A percentile compares a stretch with the other conserved stretches of the same genome.
These are phyloP conservation scores for Thymelicus lineola DNA, from an alignment of 2,888 invertebrate species.

Conservation along the genomic window DNA sequence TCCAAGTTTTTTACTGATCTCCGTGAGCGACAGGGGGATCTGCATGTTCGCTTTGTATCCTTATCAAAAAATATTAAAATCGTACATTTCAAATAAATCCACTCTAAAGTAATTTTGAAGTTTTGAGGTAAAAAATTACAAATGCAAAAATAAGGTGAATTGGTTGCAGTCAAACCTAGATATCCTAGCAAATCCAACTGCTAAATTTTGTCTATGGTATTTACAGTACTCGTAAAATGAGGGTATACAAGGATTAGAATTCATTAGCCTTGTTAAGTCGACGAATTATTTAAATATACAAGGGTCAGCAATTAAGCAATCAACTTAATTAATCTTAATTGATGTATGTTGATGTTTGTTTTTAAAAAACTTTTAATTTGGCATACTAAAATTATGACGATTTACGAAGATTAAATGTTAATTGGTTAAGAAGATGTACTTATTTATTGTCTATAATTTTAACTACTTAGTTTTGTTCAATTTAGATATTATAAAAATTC, in stretches of 20 bases:
- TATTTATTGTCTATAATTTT: background rate
- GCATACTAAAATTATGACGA: background rate
- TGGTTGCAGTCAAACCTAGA: no score
- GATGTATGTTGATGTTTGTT: background rate
- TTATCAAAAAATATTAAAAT: no score
- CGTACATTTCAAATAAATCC: no score
- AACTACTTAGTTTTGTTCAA: background rate
- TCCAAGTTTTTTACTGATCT: no score
- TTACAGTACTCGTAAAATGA: conserved; percentile 5
- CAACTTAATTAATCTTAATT: conserved; percentile 1
- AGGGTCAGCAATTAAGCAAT: conserved; percentile 16
- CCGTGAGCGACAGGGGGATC: no score
- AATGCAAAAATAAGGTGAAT: no score
- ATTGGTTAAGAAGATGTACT: background rate
- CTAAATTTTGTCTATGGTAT: background rate
- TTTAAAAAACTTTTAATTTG: background rate
- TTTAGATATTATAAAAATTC: no score
- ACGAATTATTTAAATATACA: conserved; percentile 12
- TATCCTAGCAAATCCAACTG: no score
- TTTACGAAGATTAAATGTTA: background rate
- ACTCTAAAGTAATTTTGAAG: no score
- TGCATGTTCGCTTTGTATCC: no score
- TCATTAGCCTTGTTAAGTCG: background rate
- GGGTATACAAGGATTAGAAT: conserved; percentile 5
- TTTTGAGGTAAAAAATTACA: no score